Evolutionary conservation across 2,797 vertebrate species (phyloP), one percentile per base, ranked within the genome.

Genomic region (Microhierax caerulescens): DNA sequence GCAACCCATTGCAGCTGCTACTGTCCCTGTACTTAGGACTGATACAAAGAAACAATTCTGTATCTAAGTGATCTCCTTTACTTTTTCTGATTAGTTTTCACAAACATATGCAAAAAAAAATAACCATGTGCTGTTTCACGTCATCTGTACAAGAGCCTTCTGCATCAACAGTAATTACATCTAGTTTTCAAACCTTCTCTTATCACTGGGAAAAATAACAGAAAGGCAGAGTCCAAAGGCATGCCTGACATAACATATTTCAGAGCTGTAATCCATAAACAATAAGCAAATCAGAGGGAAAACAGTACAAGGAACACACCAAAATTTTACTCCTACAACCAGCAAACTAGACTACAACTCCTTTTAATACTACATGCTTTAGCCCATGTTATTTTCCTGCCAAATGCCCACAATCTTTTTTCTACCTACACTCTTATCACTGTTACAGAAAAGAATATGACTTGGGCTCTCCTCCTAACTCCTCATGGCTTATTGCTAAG

Each of bases 401-500:
- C 84, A 94, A 89, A 93, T 81, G 61, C 87, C 82, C 82, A 60
- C 28, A 50, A 22, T 2, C 11, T 67, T 69, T 81, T 79, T 91
- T 30, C 95, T 94, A 92, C 88, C 86, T 89, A 82, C 73, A 65
- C 64, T 85, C 64, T 56, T 82, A 83, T 87, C 77, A 74, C 67
- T 85, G 53, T 83, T 80, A 77, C 0, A 85, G 60, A 30, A 85
- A 85, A 88, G 45, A 85, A 80, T n/a, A 80, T 45, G 41, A 83
- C 85, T 88, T 94, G 94, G 79, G 85, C 65, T 85, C 75, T 83
- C 39, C 74, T 95, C 85, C 65, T 81, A 93, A 90, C 45, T 88
- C 18, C 1, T 69, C 39, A 54, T 37, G 88, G 88, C 80, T 85
- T 60, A 72, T 30, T 79, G 88, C 70, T 89, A 94, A 88, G 53